Evolutionary conservation across 2,888 invertebrate species (phyloP).

Genomic region (Drosophila percnosoma): DNA sequence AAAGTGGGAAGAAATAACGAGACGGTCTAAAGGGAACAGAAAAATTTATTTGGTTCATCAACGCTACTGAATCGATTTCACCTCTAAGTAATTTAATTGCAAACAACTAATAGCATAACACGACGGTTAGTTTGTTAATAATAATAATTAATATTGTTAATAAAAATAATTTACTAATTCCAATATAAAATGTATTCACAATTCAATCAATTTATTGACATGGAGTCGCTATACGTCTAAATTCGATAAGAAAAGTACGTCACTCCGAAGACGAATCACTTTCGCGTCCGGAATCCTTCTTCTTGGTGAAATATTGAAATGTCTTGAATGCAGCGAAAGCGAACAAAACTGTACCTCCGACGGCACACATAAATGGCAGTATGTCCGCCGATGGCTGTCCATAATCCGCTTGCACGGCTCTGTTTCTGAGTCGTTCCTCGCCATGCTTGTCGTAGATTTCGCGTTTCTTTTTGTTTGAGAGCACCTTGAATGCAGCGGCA

Average conservation of each 20-base stretch:
- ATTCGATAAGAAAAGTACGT: slow-evolving; percentile 8
- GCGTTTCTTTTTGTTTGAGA: slow-evolving; percentile 63
- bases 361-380: slow-evolving; percentile 63
- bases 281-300: slow-evolving; percentile 35
- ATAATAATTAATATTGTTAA: too few species aligned
- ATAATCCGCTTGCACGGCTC: slow-evolving; percentile 9
- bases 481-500: slow-evolving; percentile 60
- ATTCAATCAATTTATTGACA: slow-evolving; percentile 3
- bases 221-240: background rate
- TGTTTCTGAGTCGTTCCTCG: slow-evolving; percentile 56
- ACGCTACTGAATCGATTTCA: too few species aligned
- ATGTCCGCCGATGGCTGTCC: slow-evolving; percentile 58
- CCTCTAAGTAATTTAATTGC: too few species aligned
- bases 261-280: slow-evolving; percentile 51
- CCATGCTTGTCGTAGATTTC: slow-evolving; percentile 55
- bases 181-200: background rate
- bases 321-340: slow-evolving; percentile 68
- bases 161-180: background rate
- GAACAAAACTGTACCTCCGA: slow-evolving; percentile 65
- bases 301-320: slow-evolving; percentile 62
- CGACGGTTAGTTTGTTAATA: too few species aligned
- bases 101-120: too few species aligned
- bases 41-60: too few species aligned
- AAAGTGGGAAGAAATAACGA: too few species aligned
- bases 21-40: too few species aligned